Evolutionary conservation across 2,113 vertebrate genomes (phyloP).

Genomic region (Charina bottae): DNA sequence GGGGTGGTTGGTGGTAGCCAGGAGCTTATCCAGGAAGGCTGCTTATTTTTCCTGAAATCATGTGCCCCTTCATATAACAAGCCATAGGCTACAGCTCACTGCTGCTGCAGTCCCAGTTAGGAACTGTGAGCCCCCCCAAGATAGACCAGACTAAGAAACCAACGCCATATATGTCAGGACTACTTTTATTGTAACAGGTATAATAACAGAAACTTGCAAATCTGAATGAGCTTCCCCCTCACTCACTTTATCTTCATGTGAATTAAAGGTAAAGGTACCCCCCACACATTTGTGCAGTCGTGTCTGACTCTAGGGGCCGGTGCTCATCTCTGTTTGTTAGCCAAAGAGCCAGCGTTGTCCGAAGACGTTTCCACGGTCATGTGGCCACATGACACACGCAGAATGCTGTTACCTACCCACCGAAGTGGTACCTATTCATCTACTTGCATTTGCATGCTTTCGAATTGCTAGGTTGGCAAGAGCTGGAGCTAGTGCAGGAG

Average conservation of each 20-base stretch:
- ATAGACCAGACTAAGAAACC: neutral
- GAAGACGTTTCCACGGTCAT: too few relatives aligned
- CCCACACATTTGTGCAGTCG: too few relatives aligned
- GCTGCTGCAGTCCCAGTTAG: neutral
- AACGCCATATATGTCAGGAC: neutral
- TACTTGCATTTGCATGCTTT: too few relatives aligned
- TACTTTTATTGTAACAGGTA: neutral
- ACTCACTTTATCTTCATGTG: neutral
- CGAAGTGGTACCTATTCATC: too few relatives aligned
- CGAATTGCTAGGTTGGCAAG: too few relatives aligned
- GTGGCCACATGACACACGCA: too few relatives aligned
- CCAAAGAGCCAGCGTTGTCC: too few relatives aligned
- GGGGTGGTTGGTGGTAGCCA: neutral
- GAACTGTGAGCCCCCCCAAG: neutral
- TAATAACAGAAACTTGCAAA: neutral
- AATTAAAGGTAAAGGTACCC: too few relatives aligned
- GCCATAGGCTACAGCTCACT: neutral
- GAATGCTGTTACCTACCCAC: too few relatives aligned
- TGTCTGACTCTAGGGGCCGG: too few relatives aligned
- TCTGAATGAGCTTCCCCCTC: neutral
- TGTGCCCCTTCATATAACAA: neutral
- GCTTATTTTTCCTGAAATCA: neutral
- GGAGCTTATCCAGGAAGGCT: neutral
- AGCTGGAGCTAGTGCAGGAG: too few relatives aligned
- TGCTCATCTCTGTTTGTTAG: too few relatives aligned